Conservation (phyloP, 2,113 vertebrate species). For the Emydocephalus ijimae region DNA sequence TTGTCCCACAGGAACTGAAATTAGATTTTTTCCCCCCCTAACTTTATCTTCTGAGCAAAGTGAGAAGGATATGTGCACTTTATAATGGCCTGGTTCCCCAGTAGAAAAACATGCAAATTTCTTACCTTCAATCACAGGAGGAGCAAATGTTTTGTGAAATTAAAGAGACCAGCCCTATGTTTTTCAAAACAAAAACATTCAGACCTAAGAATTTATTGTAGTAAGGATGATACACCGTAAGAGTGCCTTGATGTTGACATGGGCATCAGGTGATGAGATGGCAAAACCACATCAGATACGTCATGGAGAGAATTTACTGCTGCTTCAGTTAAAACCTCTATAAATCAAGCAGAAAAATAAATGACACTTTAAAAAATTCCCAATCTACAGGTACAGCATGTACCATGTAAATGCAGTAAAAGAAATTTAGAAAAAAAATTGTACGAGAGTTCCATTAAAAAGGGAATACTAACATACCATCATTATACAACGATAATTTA, state of each 20-base stretch:
- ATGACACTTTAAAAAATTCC: neutral
- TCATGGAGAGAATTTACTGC: slow-evolving; percentile 45
- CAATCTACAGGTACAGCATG: neutral
- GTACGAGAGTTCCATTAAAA: neutral
- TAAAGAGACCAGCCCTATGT: slow-evolving; percentile 11
- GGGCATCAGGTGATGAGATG: slow-evolving; percentile 76
- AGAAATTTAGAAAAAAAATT: neutral
- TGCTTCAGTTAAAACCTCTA: slow-evolving; percentile 64
- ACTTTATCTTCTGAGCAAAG: neutral
- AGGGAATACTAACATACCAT: neutral
- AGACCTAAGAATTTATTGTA: slow-evolving; percentile 64
- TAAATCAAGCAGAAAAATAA: slow-evolving; percentile 31
- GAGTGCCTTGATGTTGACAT: slow-evolving; percentile 76
- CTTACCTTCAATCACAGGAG: neutral
- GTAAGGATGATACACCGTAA: slow-evolving; percentile 76
- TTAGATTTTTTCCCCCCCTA: neutral
- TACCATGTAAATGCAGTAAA: neutral
- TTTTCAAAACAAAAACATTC: slow-evolving; percentile 15
- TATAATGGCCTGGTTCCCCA: neutral
- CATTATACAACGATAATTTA: neutral
- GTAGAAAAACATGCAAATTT: neutral
- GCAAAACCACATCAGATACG: slow-evolving; percentile 75
- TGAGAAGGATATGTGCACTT: neutral
- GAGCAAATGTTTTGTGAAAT: neutral
- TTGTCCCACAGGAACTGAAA: neutral